Evolutionary conservation across 1,140 invertebrate species (phyloP), one percentile per base, ranked within the genome.

Genomic region (Drosophila novamexicana): DNA sequence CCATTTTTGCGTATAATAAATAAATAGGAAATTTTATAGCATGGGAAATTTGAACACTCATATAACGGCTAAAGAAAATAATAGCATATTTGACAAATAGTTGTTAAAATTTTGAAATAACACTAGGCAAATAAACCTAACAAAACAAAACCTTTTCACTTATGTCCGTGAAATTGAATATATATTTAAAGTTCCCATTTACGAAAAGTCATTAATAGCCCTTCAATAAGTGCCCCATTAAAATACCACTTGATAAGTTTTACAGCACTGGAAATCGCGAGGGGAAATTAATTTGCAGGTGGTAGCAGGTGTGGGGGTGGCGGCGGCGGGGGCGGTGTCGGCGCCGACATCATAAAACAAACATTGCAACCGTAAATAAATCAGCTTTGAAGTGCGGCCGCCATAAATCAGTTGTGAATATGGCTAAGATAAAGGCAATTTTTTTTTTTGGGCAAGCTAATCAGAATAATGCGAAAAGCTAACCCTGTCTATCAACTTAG

Each of bases 221-320:
- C 10, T 14, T 47, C 50, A 18, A 47, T 49, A 42, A 64, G 59
- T 32, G 42, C 7, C 50, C 37, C 40, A 72, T 53, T 50, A 53
- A 54, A 59, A 18, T 14, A 32, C 37, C 63, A 67, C 54, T 67
- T 57, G 63, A 72, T 29, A 29, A 16, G 10, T 9, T 73, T 59
- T 67, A 39, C 69, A 66, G 53, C 69, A 56, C 69, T 57, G 53
- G 39, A 39, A 53, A 68, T 63, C 65, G 52, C 40, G 36, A 52
- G 57, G 75, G 62, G 62, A 83, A 68, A 71, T 77, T 79, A 85
- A 85, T 85, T 81, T 81, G 70, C 68, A 52, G 32, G 6, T 22
- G 3, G 22, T 29, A 29, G 22, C 22, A 29, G 22, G 22, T 29
- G 22, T 29, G 22, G 22, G 22, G 22, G 22, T 29, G 22, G 22